Evolutionary conservation across 2,888 invertebrate species (phyloP), one percentile per base, ranked within the genome.

Genomic region (Cantharis nigra): DNA sequence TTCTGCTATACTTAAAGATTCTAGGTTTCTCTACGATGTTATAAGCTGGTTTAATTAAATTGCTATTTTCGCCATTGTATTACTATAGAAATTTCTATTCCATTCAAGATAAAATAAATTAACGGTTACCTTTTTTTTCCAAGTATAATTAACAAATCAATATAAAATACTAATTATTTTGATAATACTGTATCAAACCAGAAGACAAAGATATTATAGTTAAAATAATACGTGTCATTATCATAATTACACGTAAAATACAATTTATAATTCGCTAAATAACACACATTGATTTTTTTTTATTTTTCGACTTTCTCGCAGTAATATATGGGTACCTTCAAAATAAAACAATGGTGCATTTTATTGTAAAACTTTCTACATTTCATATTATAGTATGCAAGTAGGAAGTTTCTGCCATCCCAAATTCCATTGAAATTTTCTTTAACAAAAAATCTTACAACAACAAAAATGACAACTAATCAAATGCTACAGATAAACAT

Each of bases 381-480:
- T 49, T 49, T 49, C n/a, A n/a, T 49, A 20, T 3, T 49, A 20
- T 3, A 20, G 20, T 20, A 49, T 49, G 49, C 49, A n/a, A 49
- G n/a, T 7, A n/a, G 49, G 49, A 49, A 49, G 49, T 49, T 13
- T 49, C n/a, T n/a, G 49, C 13, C n/a, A 49, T n/a, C 49, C 49
- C 49, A 49, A 49, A 49, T 49, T 49, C 49, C n/a, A 49, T 49
- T 9, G 49, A 49, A 49, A 49, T n/a, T 49, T 49, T n/a, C n/a
- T n/a, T n/a, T n/a, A 11, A 74, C 14, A 7, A 33, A 65, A 28
- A 33, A 13, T 11, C 13, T 14, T 20, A 14, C 71, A 63, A 69
- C 62, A 75, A 78, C 28, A 62, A 67, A 71, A 69, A 72, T 69
- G 78, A 78, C 78, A 78, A 63, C 78, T 78, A 77, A 78, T 78